Evolutionary conservation across 2,888 invertebrate genomes (phyloP).

Genomic region (Molorchus minor): DNA sequence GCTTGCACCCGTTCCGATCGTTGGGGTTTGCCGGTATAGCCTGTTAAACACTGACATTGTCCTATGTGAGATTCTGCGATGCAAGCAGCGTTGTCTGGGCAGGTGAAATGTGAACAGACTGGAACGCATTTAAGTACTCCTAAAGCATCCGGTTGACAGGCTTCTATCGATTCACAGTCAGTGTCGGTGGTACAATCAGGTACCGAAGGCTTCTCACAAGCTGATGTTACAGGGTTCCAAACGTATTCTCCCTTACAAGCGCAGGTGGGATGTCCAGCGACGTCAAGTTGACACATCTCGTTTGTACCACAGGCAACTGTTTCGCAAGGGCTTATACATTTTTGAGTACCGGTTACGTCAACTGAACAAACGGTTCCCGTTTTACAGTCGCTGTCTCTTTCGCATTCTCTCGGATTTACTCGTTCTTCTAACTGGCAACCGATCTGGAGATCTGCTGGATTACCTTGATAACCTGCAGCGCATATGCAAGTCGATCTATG

Average conservation of each 20-base stretch:
- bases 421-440: conserved; percentile 81
- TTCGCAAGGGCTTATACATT: conserved; percentile 81
- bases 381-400: conserved; percentile 75
- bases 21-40: conserved; percentile 90
- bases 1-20: conserved; percentile 86
- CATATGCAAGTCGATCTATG: conserved; percentile 90
- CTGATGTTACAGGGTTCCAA: conserved; percentile 84
- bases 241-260: conserved; percentile 80
- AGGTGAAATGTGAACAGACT: conserved; percentile 83
- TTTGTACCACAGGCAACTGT: conserved; percentile 84
- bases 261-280: conserved; percentile 76
- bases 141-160: conserved; percentile 84
- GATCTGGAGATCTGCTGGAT: conserved; percentile 79
- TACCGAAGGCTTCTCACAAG: conserved; percentile 87
- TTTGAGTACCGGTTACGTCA: conserved; percentile 69
- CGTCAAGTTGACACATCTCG: conserved; percentile 78
- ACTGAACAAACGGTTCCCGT: conserved; percentile 76
- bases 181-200: conserved; percentile 79
- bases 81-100: conserved; percentile 85
- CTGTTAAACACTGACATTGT: conserved; percentile 83
- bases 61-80: conserved; percentile 77
- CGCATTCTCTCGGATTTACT: conserved; percentile 70
- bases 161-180: conserved; percentile 75
- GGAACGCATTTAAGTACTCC: conserved; percentile 85
- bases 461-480: conserved; percentile 81